Evolutionary conservation across 2,797 vertebrate genomes (phyloP).

Genomic region (Coluber constrictor): DNA sequence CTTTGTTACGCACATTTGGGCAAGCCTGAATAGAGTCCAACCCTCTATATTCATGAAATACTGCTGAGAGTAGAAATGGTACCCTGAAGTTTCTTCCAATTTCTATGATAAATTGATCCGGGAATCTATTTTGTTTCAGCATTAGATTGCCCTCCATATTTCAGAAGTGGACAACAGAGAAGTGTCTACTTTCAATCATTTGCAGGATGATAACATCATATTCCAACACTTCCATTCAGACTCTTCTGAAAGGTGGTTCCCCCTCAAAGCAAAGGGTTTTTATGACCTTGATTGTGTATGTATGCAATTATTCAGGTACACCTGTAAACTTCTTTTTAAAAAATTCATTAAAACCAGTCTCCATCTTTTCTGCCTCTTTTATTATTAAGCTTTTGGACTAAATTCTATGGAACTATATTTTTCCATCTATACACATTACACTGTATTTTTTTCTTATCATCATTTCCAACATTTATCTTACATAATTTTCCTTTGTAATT

Average conservation of each 20-base stretch:
- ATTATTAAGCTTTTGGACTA: background rate
- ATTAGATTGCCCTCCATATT: background rate
- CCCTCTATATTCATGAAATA: background rate
- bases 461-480: background rate
- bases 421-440: background rate
- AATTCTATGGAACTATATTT: background rate
- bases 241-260: background rate
- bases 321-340: background rate
- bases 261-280: background rate
- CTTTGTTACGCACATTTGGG: background rate
- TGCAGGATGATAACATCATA: background rate
- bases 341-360: background rate
- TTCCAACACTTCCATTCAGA: background rate
- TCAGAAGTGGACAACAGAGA: background rate
- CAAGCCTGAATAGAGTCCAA: background rate
- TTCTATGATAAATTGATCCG: background rate
- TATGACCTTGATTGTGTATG: background rate
- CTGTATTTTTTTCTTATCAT: background rate
- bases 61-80: background rate
- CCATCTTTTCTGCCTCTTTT: background rate
- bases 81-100: background rate
- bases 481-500: background rate
- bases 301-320: background rate
- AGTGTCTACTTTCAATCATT: background rate
- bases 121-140: background rate